Percentiles rank a stretch among this genome's conserved stretches.
These are phyloP conservation scores for Melanotus villosus DNA, from an alignment of 2,888 invertebrate species.

Conservation along the genomic window DNA sequence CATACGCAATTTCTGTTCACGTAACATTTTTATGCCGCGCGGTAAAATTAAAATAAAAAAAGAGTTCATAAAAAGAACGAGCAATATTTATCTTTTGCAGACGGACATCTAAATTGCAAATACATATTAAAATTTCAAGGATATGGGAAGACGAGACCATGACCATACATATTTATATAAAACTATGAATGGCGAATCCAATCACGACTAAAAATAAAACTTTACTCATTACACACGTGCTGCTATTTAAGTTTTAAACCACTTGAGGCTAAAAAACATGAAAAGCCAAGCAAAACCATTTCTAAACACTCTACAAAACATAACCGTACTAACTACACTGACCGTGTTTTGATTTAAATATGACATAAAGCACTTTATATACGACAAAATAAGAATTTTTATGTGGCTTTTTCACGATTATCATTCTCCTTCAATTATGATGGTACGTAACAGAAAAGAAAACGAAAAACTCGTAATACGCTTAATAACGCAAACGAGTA, in stretches of 20 bases:
- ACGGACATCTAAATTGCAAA: conserved; percentile 61
- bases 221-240: conserved; percentile 48
- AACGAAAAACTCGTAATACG: too few relatives aligned
- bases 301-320: not conserved
- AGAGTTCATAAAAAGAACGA: conserved; percentile 5
- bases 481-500: too few relatives aligned
- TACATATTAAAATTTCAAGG: conserved; percentile 62
- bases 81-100: conserved; percentile 42
- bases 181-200: conserved; percentile 53
- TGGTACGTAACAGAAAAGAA: too few relatives aligned
- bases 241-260: conserved; percentile 12
- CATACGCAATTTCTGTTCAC: not conserved
- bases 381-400: too few relatives aligned
- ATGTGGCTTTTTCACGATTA: too few relatives aligned
- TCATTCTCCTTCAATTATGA: too few relatives aligned
- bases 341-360: too few relatives aligned
- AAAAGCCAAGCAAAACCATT: not conserved
- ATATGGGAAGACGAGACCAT: conserved; percentile 61
- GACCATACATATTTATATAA: conserved; percentile 63
- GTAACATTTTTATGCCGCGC: conserved; percentile 1
- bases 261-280: conserved; percentile 11
- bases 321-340: conserved; percentile 7
- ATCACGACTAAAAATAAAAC: conserved; percentile 59
- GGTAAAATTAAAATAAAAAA: conserved; percentile 18
- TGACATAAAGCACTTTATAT: too few relatives aligned